Conservation (phyloP, 2,888 invertebrate species). For the Tipula confusa region DNA sequence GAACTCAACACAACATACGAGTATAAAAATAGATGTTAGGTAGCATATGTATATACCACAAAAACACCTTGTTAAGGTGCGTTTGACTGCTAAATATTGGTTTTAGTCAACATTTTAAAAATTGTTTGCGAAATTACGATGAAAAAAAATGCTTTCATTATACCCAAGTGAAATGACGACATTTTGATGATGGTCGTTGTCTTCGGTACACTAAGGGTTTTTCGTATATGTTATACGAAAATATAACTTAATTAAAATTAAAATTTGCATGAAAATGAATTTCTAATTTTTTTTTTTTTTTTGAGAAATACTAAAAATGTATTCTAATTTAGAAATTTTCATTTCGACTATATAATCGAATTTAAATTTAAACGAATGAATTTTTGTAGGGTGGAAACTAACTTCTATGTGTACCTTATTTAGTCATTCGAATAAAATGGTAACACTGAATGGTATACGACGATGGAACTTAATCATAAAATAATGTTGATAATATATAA, state of each 20-base stretch:
- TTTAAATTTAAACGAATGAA: neutral
- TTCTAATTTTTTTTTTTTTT: no score
- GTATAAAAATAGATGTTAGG: neutral
- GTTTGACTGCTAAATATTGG: neutral
- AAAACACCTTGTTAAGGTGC: neutral
- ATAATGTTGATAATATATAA: neutral
- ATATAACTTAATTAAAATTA: conserved; percentile 5
- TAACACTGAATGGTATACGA: neutral
- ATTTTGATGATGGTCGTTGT: neutral
- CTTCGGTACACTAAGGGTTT: neutral
- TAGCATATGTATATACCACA: neutral
- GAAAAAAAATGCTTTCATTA: neutral
- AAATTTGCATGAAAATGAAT: neutral
- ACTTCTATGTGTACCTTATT: neutral
- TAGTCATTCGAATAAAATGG: neutral
- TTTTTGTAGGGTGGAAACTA: neutral
- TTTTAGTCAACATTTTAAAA: neutral
- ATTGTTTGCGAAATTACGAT: neutral
- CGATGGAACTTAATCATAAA: neutral
- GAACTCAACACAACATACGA: neutral
- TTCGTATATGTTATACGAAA: neutral
- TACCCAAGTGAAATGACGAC: neutral
- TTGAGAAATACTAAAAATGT: neutral
- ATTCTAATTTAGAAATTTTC: neutral
- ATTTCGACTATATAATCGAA: neutral